phyloP scores from a whole-genome alignment of 2,888 invertebrate species.

The Drosophila mayaguana region DNA sequence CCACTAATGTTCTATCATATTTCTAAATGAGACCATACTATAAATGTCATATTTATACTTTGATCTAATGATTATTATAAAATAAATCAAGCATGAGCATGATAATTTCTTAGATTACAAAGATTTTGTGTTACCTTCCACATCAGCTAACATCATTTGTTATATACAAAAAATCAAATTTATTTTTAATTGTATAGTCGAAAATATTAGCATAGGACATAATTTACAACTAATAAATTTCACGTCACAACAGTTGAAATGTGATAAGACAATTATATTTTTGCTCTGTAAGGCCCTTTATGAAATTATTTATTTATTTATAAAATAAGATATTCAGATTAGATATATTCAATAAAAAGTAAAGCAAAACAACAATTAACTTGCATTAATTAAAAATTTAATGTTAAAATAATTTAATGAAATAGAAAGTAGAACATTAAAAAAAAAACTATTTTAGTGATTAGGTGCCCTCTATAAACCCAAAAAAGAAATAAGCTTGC shows the following conservation, averaged over 20 bases:
- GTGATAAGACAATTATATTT: background rate
- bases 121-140: too few species aligned
- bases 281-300: background rate
- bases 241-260: constrained; percentile 1
- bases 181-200: background rate
- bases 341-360: background rate
- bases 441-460: constrained; percentile 1
- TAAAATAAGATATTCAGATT: background rate
- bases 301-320: background rate
- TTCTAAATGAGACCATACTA: too few species aligned
- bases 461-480: constrained; percentile 6
- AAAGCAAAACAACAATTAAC: background rate
- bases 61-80: too few species aligned
- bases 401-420: background rate
- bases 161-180: background rate
- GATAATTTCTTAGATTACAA: too few species aligned
- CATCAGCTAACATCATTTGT: too few species aligned
- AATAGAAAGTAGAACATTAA: constrained; percentile 3
- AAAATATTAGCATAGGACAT: background rate
- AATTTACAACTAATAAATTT: background rate
- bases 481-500: background rate
- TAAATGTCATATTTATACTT: too few species aligned
- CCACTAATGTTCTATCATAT: background rate
- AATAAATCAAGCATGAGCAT: too few species aligned
- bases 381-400: background rate